Base-by-base conservation (phyloP, 2,797 vertebrate species). In the Streptopelia turtur region DNA sequence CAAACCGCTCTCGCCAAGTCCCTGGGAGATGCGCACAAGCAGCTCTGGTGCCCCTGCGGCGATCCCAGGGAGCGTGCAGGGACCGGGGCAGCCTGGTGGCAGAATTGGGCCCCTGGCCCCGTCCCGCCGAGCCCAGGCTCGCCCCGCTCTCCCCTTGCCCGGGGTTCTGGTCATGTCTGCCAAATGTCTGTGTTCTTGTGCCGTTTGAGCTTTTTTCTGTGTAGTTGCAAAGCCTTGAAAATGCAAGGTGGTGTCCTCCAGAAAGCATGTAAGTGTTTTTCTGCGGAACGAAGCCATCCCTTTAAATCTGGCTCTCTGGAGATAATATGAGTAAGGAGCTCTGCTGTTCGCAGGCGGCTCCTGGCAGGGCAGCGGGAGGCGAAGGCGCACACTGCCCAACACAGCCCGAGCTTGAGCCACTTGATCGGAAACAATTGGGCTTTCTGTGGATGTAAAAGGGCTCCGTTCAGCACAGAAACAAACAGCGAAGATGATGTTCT, bases 401-500 rank as follows among this genome's bases (percentile, higher is more conserved):
- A 13, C 45, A 77, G 11, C 83, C 74, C 1, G 33, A 75, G 87
- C 72, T 88, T 61, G 23, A 72, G 69, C 55, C 70, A 63, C 70
- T 96, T 25, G 66, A 27, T 82, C 43, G 21, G 63, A 35, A 91
- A 96, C 94, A 95, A 93, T 57, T 27, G 79, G 0, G 16, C 53
- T 69, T 91, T 81, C 86, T 77, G 65, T 75, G 74, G 25, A 4
- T 55, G 83, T 31, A 43, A 64, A 83, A 89, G 70, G 59, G 76
- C 27, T 83, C 43, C 3, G 28, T 60, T 84, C 89, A 94, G 52
- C 35, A 6, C 33, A 31, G 70, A 49, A 65, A 81, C 90, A 95
- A 95, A 96, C 69, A 57, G 72, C 57, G 25, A 37, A 60, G 94
- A 74, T 76, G 74, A 87, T 35, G 16, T 39, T 87, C 81, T 3